These are phyloP conservation scores for Deilephila porcellus DNA, from an alignment of 2,888 invertebrate species.

Conservation along the genomic window DNA sequence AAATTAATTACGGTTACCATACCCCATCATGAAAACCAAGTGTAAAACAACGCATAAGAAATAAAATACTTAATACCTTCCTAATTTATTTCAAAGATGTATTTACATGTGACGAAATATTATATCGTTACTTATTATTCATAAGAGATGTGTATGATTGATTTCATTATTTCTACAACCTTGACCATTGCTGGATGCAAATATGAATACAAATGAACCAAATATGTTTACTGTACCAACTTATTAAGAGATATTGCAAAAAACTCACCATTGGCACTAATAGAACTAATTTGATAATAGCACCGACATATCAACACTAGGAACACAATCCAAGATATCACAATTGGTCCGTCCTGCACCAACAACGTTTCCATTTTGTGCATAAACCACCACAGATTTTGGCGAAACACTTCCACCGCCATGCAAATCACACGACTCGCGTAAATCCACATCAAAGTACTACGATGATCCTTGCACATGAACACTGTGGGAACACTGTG, in stretches of 20 bases:
- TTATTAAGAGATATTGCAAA: neutral
- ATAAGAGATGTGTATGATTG: too few relatives aligned
- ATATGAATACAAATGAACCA: neutral
- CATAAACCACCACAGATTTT: constrained; percentile 39
- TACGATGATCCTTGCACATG: constrained; percentile 7
- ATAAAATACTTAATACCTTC: too few relatives aligned
- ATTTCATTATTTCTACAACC: too few relatives aligned
- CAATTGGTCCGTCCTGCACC: constrained; percentile 74
- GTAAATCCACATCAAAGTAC: constrained; percentile 18
- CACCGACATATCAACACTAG: constrained; percentile 75
- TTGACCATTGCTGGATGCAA: neutral
- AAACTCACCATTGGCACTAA: constrained; percentile 56
- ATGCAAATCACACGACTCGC: constrained; percentile 3
- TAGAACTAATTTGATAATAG: constrained; percentile 69
- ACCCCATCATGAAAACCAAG: too few relatives aligned
- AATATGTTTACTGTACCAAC: neutral
- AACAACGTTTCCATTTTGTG: constrained; percentile 65
- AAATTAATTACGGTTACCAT: too few relatives aligned
- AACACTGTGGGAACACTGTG: constrained; percentile 25
- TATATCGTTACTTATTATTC: too few relatives aligned
- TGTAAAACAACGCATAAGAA: too few relatives aligned
- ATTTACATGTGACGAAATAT: too few relatives aligned
- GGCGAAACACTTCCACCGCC: constrained; percentile 30
- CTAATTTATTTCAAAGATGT: too few relatives aligned
- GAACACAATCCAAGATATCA: constrained; percentile 78